Base-by-base conservation (phyloP, 2,888 invertebrate species). In the Archips xylosteana region DNA sequence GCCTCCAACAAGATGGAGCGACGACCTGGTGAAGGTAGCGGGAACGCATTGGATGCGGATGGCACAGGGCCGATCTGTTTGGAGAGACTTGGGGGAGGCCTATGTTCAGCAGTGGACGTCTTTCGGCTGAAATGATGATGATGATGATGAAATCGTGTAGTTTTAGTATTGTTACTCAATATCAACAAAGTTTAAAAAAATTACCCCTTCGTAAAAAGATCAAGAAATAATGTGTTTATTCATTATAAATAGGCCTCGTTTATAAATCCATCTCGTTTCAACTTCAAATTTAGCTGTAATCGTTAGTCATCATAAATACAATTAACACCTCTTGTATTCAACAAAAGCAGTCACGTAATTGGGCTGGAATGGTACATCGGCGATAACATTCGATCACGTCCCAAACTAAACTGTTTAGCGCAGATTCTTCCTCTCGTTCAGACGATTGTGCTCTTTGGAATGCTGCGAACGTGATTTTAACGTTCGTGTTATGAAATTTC, bases 271-370 rank as follows among this genome's bases (percentile, higher is more conserved):
- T 45, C 45, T 12, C 12, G 12, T 45, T 5, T n/a, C 0, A 49
- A n/a, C 8, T 23, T 54, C 8, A 54, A 23, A 23, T 54, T 6
- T 8, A 23, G 15, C 2, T 47, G 62, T 6, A n/a, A 34, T 47
- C 64, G 42, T 62, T 1, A 47, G 63, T 32, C 1, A 63, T 47
- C 64, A 68, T 59, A 63, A 57, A 68, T 59, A 39, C 51, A 70
- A 74, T 70, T 13, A 70, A 54, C 70, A 64, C 59, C 69, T 60
- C 59, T 42, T 64, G 63, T 70, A 72, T 69, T 75, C 74, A 59
- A 61, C 64, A 70, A 71, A 75, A 70, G 60, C 75, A 69, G 74
- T 76, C 78, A 76, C 78, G 78, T 77, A 78, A 75, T 66, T 59
- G 72, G 65, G 49, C 72, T 61, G 76, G 76, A 75, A 72, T 72